Conservation (phyloP, 2,888 invertebrate genomes). For the Cephonodes hylas region DNA sequence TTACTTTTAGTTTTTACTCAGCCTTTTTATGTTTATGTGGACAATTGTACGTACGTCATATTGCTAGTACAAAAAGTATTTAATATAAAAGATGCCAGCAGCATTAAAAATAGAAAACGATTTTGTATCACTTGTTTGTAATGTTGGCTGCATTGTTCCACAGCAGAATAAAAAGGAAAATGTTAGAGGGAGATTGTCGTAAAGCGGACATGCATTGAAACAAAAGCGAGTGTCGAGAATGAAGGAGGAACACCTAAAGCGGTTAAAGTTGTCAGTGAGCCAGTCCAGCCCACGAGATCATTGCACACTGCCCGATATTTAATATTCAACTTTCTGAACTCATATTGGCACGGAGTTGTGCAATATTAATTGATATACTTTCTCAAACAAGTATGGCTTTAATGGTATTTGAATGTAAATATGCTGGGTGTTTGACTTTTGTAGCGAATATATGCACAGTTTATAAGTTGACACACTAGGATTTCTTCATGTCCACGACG, state of each 20-base stretch:
- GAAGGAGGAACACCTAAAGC: background rate
- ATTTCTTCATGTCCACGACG: no score
- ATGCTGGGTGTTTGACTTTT: background rate
- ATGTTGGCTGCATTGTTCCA: background rate
- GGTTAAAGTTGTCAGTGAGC: background rate
- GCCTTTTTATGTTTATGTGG: no score
- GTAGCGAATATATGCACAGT: background rate
- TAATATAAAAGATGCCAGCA: background rate
- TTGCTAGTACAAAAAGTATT: no score
- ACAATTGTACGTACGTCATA: no score
- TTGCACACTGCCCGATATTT: background rate
- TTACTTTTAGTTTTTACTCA: no score
- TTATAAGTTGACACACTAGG: no score
- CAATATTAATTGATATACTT: background rate
- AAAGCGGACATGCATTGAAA: background rate
- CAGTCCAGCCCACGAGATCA: background rate
- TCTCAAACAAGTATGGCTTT: background rate
- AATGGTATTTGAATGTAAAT: background rate
- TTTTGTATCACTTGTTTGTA: background rate
- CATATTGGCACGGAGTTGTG: background rate
- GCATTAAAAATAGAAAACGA: background rate
- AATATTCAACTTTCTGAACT: background rate
- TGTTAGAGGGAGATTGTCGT: background rate
- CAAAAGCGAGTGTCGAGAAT: background rate
- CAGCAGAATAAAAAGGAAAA: background rate